Percentiles rank a stretch among this genome's conserved stretches.
These are phyloP conservation scores for Drosophila nigrodunni DNA, from an alignment of 1,140 invertebrate species.

Conservation along the genomic window DNA sequence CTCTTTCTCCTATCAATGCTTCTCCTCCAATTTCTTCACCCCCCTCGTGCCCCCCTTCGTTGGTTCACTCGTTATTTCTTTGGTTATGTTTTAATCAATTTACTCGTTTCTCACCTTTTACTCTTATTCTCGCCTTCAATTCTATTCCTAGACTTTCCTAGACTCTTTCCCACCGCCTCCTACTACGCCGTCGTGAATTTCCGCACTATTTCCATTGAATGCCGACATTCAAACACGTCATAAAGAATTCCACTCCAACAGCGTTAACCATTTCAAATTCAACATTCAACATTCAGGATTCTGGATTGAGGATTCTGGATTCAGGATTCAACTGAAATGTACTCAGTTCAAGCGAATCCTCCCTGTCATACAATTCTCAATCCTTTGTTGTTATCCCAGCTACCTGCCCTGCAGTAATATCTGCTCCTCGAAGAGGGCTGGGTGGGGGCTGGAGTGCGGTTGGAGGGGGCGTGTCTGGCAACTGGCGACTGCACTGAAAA, in stretches of 20 bases:
- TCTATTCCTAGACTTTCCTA: background rate
- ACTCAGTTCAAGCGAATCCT: background rate
- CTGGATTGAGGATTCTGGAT: too few species aligned
- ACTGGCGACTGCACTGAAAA: constrained; percentile 23
- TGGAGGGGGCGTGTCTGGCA: background rate
- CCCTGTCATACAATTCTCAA: background rate
- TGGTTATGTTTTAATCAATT: constrained; percentile 2
- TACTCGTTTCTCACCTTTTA: background rate
- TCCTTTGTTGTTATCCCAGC: constrained; percentile 17
- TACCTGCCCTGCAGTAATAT: constrained; percentile 38
- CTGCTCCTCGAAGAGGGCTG: background rate
- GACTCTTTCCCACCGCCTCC: too few species aligned
- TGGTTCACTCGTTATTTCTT: background rate
- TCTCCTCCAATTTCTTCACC: too few species aligned
- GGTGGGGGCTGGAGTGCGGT: background rate
- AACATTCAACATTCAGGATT: constrained; percentile 14
- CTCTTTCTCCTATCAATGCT: too few species aligned
- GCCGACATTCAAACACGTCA: constrained; percentile 5
- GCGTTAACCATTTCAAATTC: background rate
- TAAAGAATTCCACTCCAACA: constrained; percentile 13
- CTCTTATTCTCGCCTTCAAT: background rate
- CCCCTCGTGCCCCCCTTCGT: too few species aligned
- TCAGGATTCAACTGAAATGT: constrained; percentile 14
- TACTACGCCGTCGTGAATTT: background rate
- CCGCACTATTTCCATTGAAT: background rate